These are phyloP conservation scores for Zaprionus davidi DNA, from an alignment of 1,140 invertebrate genomes.

Conservation along the genomic window DNA sequence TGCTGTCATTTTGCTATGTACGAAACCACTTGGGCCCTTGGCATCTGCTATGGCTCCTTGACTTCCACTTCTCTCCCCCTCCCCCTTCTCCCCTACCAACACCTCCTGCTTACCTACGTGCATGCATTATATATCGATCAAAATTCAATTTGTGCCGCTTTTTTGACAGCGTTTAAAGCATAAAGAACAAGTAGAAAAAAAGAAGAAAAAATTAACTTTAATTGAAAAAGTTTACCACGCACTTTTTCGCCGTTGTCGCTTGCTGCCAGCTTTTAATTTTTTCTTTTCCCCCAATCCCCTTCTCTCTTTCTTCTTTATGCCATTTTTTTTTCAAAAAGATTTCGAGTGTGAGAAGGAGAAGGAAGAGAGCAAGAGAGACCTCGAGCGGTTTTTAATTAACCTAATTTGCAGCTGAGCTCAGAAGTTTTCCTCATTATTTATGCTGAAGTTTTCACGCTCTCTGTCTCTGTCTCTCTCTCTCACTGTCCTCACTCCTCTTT, in stretches of 20 bases:
- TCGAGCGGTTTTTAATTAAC: slow-evolving; percentile 80
- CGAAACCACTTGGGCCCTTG: background rate
- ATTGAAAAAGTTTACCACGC: slow-evolving; percentile 80
- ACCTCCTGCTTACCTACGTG: background rate
- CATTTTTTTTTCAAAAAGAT: slow-evolving; percentile 19
- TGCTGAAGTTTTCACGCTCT: slow-evolving; percentile 29
- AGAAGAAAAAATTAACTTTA: slow-evolving; percentile 68
- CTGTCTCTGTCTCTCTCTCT: slow-evolving; percentile 9
- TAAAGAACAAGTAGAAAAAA: slow-evolving; percentile 35
- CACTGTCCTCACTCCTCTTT: background rate
- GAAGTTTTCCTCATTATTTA: slow-evolving; percentile 67
- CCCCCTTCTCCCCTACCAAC: background rate
- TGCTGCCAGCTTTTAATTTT: slow-evolving; percentile 35
- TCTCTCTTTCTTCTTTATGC: slow-evolving; percentile 22
- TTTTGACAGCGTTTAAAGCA: slow-evolving; percentile 69
- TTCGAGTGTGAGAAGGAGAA: slow-evolving; percentile 50
- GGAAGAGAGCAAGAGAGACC: slow-evolving; percentile 33
- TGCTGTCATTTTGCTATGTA: slow-evolving; percentile 75
- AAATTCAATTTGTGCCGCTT: slow-evolving; percentile 80
- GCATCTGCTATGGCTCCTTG: slow-evolving; percentile 31
- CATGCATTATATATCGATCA: slow-evolving; percentile 80
- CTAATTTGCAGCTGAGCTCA: slow-evolving; percentile 70
- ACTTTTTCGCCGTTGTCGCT: slow-evolving; percentile 58
- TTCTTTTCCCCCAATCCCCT: slow-evolving; percentile 15
- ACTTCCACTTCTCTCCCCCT: slow-evolving; percentile 5